Base-by-base conservation (phyloP, 1,140 invertebrate species). In the Tribolium castaneum region DNA sequence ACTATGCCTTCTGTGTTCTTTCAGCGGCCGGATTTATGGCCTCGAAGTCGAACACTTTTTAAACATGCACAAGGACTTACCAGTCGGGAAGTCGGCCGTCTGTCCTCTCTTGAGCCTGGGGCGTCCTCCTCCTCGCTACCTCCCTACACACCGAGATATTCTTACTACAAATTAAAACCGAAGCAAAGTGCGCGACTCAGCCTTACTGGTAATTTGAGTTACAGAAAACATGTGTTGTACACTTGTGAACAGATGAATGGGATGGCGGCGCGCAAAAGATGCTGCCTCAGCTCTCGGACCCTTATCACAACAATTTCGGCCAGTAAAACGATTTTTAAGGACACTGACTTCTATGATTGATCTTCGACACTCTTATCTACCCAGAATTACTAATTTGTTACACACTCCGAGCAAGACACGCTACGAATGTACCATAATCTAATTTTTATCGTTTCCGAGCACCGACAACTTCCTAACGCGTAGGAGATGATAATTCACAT, bases 401-500 rank as follows among this genome's bases (percentile, higher is more conserved):
- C 59, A 59, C 54, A 66, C 25, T 66, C 13, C 19, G 4, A 34
- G 25, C 59, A 35, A 66, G 59, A 66, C 59, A 19, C 30, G 30
- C 59, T 66, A 62, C 56, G 54, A 71, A 52, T 62, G 52, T 54
- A 74, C 45, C 52, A 76, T 50, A 51, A 77, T 78, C 16, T 70
- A 54, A 74, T 66, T 74, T 70, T 82, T 81, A 81, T 81, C 80
- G 77, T 79, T 82, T 82, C 80, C 81, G 79, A 82, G 77, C 70
- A 79, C 54, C 39, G 72, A 72, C 77, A 77, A 80, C 80, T 78
- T 80, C 66, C 77, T 78, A 52, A 51, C 56, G 73, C 45, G 81
- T 82, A 62, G 81, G 81, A 77, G 78, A 14, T 16, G 80, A 82
- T 82, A 81, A 82, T 75, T 75, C 77, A 71, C 80, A 82, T 82